These are phyloP conservation scores for Macroramphosus scolopax DNA, from an alignment of 2,797 vertebrate species.

Conservation along the genomic window DNA sequence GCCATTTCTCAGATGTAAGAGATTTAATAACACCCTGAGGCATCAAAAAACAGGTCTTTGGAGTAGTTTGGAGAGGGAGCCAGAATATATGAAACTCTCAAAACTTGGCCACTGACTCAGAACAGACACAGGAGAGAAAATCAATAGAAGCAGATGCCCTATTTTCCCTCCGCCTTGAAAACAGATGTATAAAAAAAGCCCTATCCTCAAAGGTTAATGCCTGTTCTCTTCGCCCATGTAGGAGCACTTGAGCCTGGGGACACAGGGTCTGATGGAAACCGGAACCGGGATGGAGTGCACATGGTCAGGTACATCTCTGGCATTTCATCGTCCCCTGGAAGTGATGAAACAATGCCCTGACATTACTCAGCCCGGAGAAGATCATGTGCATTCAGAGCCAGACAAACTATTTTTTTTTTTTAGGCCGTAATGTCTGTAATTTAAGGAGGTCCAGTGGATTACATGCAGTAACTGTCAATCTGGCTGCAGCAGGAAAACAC, in stretches of 20 bases:
- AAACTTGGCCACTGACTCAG: slow-evolving; percentile 58
- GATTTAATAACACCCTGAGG: slow-evolving; percentile 50
- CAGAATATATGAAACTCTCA: slow-evolving; percentile 55
- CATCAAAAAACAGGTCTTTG: slow-evolving; percentile 37
- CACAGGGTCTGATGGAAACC: slow-evolving; percentile 45
- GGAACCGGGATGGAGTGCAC: slow-evolving; percentile 50
- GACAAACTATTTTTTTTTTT: slow-evolving; percentile 19
- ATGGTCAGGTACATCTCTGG: slow-evolving; percentile 59
- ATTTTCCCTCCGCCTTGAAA: slow-evolving; percentile 59
- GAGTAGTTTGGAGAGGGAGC: slow-evolving; percentile 44
- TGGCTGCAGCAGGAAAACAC: no score
- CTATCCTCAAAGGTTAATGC: slow-evolving; percentile 68
- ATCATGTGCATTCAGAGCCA: slow-evolving; percentile 37
- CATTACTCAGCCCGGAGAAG: slow-evolving; percentile 52
- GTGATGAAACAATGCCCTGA: slow-evolving; percentile 55
- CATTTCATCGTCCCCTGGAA: slow-evolving; percentile 63
- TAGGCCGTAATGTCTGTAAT: slow-evolving; percentile 8
- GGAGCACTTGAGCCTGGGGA: slow-evolving; percentile 57
- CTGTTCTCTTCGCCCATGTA: slow-evolving; percentile 49
- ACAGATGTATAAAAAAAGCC: slow-evolving; percentile 33
- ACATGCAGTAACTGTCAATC: no score
- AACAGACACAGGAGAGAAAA: slow-evolving; percentile 56
- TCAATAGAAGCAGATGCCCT: slow-evolving; percentile 66
- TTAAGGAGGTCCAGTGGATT: no score
- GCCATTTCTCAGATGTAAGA: slow-evolving; percentile 40